Evolutionary conservation across 2,113 vertebrate genomes (phyloP).

Genomic region (Ornithorhynchus anatinus): DNA sequence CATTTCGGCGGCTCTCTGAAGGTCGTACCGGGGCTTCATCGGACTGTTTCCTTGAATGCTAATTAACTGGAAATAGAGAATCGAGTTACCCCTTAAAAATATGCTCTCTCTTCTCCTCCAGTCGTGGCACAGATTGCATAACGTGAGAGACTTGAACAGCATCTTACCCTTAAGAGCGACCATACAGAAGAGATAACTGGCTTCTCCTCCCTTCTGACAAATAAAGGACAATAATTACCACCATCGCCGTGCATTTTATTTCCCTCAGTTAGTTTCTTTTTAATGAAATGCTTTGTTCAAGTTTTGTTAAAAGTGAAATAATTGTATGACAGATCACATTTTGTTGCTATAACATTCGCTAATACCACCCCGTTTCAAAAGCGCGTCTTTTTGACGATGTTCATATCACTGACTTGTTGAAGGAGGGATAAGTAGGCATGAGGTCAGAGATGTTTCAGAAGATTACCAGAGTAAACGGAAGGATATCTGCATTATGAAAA

Average conservation of each 20-base stretch:
- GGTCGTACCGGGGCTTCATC: no score
- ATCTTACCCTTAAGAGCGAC: constrained; percentile 79
- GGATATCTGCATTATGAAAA: constrained; percentile 37
- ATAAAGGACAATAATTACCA: constrained; percentile 58
- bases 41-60: constrained; percentile 16
- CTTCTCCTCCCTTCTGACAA: constrained; percentile 55
- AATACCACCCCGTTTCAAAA: constrained; percentile 53
- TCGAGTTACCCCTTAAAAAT: constrained; percentile 36
- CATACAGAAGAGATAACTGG: constrained; percentile 71
- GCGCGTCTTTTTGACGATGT: constrained; percentile 59
- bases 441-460: constrained; percentile 29
- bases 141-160: constrained; percentile 82
- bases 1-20: no score
- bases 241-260: constrained; percentile 51
- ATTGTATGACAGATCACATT: constrained; percentile 67
- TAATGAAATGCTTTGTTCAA: constrained; percentile 47
- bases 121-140: constrained; percentile 79
- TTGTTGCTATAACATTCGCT: constrained; percentile 69
- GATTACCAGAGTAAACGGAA: constrained; percentile 53
- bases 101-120: constrained; percentile 61
- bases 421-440: constrained; percentile 27
- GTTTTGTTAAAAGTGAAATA: constrained; percentile 67
- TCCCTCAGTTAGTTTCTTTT: constrained; percentile 51
- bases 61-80: constrained; percentile 9
- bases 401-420: constrained; percentile 51